Evolutionary conservation across 2,888 invertebrate species (phyloP).

Genomic region (Sarcophaga carnaria): DNA sequence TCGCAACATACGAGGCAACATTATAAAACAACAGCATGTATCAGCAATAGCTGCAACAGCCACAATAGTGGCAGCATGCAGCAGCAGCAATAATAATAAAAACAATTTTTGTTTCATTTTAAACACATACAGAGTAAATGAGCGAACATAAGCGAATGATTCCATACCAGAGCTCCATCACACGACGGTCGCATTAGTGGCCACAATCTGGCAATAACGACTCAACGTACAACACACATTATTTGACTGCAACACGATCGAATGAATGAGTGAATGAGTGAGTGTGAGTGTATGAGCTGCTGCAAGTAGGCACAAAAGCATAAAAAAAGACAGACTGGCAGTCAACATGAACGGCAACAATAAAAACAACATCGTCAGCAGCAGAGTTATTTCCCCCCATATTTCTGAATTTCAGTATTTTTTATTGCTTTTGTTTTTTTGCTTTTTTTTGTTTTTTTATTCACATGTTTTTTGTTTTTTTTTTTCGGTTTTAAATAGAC

Average conservation of each 20-base stretch:
- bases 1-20: conserved; percentile 67
- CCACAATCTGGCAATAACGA: conserved; percentile 37
- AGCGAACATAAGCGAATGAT: conserved; percentile 39
- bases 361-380: conserved; percentile 11
- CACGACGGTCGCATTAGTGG: conserved; percentile 34
- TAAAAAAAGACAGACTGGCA: background rate
- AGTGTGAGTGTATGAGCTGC: conserved; percentile 5
- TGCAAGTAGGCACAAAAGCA: conserved; percentile 33
- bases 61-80: conserved; percentile 17
- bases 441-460: background rate
- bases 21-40: conserved; percentile 38
- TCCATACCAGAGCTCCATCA: conserved; percentile 10
- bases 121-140: conserved; percentile 52
- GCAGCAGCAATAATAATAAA: conserved; percentile 18
- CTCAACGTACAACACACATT: conserved; percentile 46
- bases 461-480: background rate
- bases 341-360: conserved; percentile 21
- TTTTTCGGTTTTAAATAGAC: conserved; percentile 54
- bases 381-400: conserved; percentile 37
- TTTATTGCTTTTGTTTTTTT: background rate
- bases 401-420: conserved; percentile 6
- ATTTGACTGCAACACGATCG: conserved; percentile 40
- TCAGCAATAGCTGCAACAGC: conserved; percentile 24
- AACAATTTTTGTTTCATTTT: conserved; percentile 7
- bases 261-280: background rate